Conservation (phyloP, 1,140 invertebrate species). For the Pomacea maculata region DNA sequence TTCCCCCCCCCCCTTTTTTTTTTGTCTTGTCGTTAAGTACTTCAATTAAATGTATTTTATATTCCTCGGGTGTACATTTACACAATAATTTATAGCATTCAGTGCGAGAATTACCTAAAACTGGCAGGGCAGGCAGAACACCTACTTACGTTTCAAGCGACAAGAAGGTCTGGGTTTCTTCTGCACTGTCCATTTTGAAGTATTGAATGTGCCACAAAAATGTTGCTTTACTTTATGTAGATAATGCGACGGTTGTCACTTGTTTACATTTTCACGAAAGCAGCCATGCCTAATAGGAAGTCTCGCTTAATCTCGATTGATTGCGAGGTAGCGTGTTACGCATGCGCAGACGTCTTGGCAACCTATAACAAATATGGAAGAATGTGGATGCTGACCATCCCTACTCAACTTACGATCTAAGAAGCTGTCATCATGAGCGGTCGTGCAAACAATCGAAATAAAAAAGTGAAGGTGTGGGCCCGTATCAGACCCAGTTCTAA, state of each 20-base stretch:
- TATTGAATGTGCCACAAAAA: too few relatives aligned
- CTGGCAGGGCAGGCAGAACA: too few relatives aligned
- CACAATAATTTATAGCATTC: too few relatives aligned
- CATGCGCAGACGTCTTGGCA: slow-evolving; percentile 53
- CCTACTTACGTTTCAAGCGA: neutral
- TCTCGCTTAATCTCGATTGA: neutral
- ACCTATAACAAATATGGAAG: slow-evolving; percentile 52
- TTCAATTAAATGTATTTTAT: too few relatives aligned
- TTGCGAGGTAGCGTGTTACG: slow-evolving; percentile 4
- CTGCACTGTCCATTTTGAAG: too few relatives aligned
- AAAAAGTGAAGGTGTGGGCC: slow-evolving; percentile 63
- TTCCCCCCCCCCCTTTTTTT: too few relatives aligned
- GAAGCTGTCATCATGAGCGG: slow-evolving; percentile 27
- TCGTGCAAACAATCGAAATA: slow-evolving; percentile 39
- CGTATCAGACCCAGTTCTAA: slow-evolving; percentile 62
- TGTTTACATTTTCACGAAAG: slow-evolving; percentile 3
- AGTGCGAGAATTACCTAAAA: too few relatives aligned
- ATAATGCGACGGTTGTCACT: neutral
- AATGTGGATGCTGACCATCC: slow-evolving; percentile 10
- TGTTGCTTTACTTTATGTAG: too few relatives aligned
- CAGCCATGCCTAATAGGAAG: neutral
- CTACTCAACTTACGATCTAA: neutral
- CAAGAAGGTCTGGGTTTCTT: too few relatives aligned
- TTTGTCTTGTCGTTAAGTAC: too few relatives aligned
- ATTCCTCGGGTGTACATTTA: too few relatives aligned